Base-by-base conservation (phyloP, 2,888 invertebrate species). In the Xylocampa areola region DNA sequence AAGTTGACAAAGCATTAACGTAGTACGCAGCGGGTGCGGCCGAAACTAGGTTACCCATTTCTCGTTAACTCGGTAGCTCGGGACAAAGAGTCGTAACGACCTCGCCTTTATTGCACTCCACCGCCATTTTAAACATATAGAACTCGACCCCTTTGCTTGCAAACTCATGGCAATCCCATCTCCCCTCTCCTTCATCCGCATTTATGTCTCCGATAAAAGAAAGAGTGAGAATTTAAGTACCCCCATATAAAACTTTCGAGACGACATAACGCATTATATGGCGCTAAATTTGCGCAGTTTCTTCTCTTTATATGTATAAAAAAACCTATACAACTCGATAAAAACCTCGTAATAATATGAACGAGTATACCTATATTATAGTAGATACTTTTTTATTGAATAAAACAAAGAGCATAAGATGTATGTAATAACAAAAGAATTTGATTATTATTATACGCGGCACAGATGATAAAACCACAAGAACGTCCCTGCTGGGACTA, bases 31-130 rank as follows among this genome's bases (percentile, higher is more conserved):
- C 85, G 87, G 92, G 92, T 81, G 91, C 86, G 91, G 85, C 82
- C 77, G 75, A 83, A 91, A 91, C 86, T 92, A 84, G 92, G 92
- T 92, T 83, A 92, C 92, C 92, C 86, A 92, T 92, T 90, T 92
- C 87, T 85, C 84, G 85, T 72, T 68, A 76, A 71, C 70, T 75
- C 68, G 36, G 76, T 71, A 68, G 63, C 63, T 64, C 60, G 76
- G 76, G 76, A 82, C 85, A 82, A 84, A 87, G 81, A 80, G 87
- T 77, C 84, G 76, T 77, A 84, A 73, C 78, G 65, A 76, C 78
- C 80, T 73, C 71, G 73, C 59, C 77, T 82, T 77, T 76, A 80
- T 71, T 75, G 81, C 73, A 70, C 73, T 77, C 73, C 85, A 86
- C 21, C 68, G 82, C 70, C 85, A 76, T 86, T 90, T 84, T 86